phyloP scores from a whole-genome alignment of 2,113 vertebrate species.

The Hipposideros armiger region DNA sequence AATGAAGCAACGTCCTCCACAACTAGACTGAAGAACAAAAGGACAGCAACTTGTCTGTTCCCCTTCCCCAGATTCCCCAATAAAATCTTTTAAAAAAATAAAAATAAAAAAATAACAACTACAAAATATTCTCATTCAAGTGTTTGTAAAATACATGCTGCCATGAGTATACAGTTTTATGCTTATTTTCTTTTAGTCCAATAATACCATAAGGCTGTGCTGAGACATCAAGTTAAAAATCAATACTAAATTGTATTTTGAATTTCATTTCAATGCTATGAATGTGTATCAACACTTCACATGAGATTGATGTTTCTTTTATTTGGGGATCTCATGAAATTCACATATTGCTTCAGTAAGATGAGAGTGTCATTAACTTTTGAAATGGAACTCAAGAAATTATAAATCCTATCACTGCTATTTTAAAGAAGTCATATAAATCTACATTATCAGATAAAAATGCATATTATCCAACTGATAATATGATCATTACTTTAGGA shows the following conservation, averaged over 20 bases:
- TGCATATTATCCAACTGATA: not conserved
- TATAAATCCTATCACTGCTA: not conserved
- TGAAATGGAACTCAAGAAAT: not conserved
- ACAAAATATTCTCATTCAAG: not conserved
- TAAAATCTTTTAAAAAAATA: not conserved
- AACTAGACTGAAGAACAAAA: too few species aligned
- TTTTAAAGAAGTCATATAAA: not conserved
- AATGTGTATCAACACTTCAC: not conserved
- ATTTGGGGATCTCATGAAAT: slow-evolving; percentile 6
- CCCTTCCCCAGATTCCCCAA: too few species aligned
- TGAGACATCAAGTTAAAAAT: slow-evolving; percentile 18
- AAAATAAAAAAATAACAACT: not conserved
- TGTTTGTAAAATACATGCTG: not conserved
- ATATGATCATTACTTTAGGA: not conserved
- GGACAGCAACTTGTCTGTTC: too few species aligned
- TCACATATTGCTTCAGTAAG: not conserved
- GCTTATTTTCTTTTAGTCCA: not conserved
- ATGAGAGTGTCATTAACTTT: not conserved
- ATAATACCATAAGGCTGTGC: not conserved
- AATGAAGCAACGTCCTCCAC: too few species aligned
- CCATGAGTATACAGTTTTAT: not conserved
- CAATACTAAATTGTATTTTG: not conserved
- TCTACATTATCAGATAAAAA: slow-evolving; percentile 5
- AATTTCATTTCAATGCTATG: not conserved
- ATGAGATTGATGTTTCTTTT: not conserved